Base-by-base conservation (phyloP, 2,888 invertebrate genomes). In the Acanthosepion lycidas region DNA sequence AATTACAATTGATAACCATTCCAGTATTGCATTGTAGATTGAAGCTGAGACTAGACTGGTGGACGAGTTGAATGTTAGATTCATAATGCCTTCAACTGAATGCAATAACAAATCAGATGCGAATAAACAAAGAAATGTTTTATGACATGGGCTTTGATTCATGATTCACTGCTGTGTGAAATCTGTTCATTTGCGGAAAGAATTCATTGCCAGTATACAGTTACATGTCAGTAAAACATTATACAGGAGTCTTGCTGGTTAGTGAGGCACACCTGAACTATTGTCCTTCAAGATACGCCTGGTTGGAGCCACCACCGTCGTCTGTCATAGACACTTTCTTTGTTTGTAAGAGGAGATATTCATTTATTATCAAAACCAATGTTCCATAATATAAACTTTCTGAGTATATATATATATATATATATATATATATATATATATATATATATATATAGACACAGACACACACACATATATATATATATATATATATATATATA, bases 251-350 rank as follows among this genome's bases (percentile, higher is more conserved):
- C 78, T 78, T 78, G n/a, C 78, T 78, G 78, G 78, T 78, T 78
- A n/a, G n/a, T n/a, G 78, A 78, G n/a, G n/a, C 78, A n/a, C 78
- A 78, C 78, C 78, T 78, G 78, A 78, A 78, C 78, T n/a, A n/a
- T n/a, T n/a, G 78, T n/a, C 9, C n/a, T 15, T 12, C 0, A 78
- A 78, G 78, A 78, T n/a, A 78, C n/a, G 78, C 78, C 78, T 78
- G 78, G 78, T 4, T 78, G 78, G 78, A 15, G 78, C n/a, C 78
- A 78, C 78, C n/a, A n/a, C 78, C 12, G 78, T n/a, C n/a, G 78
- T n/a, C 78, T 78, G 78, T 78, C 78, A 78, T 78, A 15, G 78
- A 78, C 78, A 78, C 78, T 78, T 78, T 78, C 78, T n/a, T 78
- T 78, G n/a, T n/a, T 78, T n/a, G 78, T n/a, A 78, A 78, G 78